Evolutionary conservation across 2,113 vertebrate species (phyloP).

Genomic region (Pterophyllum scalare): DNA sequence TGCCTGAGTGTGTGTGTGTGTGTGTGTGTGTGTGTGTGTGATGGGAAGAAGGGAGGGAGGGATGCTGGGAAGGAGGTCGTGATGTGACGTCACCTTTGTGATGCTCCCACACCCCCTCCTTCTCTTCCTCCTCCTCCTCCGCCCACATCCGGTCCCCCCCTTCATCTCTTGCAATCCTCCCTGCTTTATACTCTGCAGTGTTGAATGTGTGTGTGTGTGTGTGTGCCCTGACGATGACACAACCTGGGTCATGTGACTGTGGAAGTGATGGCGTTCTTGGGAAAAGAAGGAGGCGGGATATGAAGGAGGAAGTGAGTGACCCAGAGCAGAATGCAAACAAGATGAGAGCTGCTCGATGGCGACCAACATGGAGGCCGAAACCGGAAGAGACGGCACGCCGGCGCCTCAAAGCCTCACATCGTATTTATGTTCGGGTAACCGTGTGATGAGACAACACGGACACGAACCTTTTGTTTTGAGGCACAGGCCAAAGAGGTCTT

Average conservation of each 20-base stretch:
- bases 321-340: constrained; percentile 82
- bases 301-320: constrained; percentile 82
- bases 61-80: constrained; percentile 61
- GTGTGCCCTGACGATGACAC: constrained; percentile 46
- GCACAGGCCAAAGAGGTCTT: neutral
- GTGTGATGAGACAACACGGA: neutral
- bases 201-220: constrained; percentile 28
- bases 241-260: constrained; percentile 51
- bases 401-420: accelerated
- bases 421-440: neutral
- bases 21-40: constrained; percentile 9
- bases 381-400: constrained; percentile 19
- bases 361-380: constrained; percentile 68
- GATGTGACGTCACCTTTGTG: constrained; percentile 66
- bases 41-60: constrained; percentile 9
- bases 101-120: constrained; percentile 46
- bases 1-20: neutral
- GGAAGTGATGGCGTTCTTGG: constrained; percentile 18
- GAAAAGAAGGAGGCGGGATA: constrained; percentile 71
- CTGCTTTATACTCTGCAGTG: constrained; percentile 27
- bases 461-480: neutral
- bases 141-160: constrained; percentile 53
- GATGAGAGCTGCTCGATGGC: constrained; percentile 51
- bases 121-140: constrained; percentile 27
- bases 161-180: constrained; percentile 35